Evolutionary conservation across 1,140 invertebrate genomes (phyloP).

Genomic region (Gonatopus flavifemur): DNA sequence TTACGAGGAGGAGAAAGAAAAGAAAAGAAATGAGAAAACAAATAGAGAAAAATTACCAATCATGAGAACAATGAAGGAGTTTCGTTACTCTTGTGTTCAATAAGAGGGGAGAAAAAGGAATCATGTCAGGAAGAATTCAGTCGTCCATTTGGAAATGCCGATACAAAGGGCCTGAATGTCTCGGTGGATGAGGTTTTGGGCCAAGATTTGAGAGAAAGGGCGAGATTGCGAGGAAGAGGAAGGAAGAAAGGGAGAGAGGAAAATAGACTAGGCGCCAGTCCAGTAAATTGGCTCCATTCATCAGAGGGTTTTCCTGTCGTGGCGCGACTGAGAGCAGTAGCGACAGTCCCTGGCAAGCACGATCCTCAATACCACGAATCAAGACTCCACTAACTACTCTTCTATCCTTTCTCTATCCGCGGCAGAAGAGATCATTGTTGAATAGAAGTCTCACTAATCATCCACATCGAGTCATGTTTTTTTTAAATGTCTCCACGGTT

Average conservation of each 20-base stretch:
- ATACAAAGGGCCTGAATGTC: no score
- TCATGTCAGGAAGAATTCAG: no score
- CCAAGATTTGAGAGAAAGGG: no score
- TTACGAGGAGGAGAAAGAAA: no score
- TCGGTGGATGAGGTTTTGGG: no score
- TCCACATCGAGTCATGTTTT: slow-evolving; percentile 1
- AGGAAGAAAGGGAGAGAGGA: slow-evolving; percentile 8
- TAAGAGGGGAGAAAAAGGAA: no score
- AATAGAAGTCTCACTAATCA: slow-evolving; percentile 5
- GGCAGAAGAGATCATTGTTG: slow-evolving; percentile 17
- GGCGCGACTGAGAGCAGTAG: slow-evolving; percentile 18
- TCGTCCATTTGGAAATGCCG: no score
- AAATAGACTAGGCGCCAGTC: slow-evolving; percentile 34
- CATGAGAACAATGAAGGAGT: no score
- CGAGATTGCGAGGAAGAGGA: no score
- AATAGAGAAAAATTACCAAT: no score
- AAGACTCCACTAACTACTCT: slow-evolving; percentile 19
- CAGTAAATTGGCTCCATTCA: slow-evolving; percentile 46
- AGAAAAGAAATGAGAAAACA: no score
- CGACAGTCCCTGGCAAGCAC: slow-evolving; percentile 17
- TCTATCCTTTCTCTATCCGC: slow-evolving; percentile 11
- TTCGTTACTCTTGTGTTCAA: no score
- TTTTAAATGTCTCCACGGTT: slow-evolving; percentile 13
- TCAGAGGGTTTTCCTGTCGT: slow-evolving; percentile 34
- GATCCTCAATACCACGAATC: slow-evolving; percentile 20